Base-by-base conservation (phyloP, 2,797 vertebrate species). In the Lutjanus campechanus region DNA sequence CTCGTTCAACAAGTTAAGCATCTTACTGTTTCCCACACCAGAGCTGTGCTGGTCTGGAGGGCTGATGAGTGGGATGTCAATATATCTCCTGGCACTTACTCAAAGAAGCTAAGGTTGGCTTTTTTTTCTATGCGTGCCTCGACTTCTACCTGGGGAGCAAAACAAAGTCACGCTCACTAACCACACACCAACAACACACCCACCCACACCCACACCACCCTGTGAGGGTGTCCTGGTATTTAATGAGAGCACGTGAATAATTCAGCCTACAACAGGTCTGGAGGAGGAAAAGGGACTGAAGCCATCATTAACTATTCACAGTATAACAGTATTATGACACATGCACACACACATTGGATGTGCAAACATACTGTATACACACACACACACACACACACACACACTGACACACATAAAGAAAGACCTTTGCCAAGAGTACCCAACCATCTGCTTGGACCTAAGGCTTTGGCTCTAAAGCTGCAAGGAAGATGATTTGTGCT, bases 211-310 rank as follows among this genome's bases (percentile, higher is more conserved):
- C 43, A 85, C 81, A 8, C 63, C 43, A 9, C 58, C 66, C 54
- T 73, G 72, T 50, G 56, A 78, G 79, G 73, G 76, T 87, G 88
- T 91, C 83, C 70, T 87, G 87, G 76, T 88, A 91, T 93, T 89
- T 92, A 93, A 91, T 92, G 82, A 93, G 88, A 88, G 61, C 85
- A 77, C 85, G 85, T 94, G 91, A 95, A 95, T 95, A 91, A 94
- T 94, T 95, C 86, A 95, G 85, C 69, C 84, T 73, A 87, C 82
- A 86, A 81, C 73, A 80, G 73, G 76, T 77, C 87, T 81, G 68
- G 63, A 89, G 88, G 89, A 84, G 44, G 59, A 66, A 73, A 51
- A 68, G 59, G 82, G 69, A 87, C 79, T 46, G 61, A 77, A 82
- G 85, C 60, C 69, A 78, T 84, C 81, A 90, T 95, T 92, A 95